Evolutionary conservation across 2,888 invertebrate genomes (phyloP), one percentile per base, ranked within the genome.

Genomic region (Nebria brevicollis): DNA sequence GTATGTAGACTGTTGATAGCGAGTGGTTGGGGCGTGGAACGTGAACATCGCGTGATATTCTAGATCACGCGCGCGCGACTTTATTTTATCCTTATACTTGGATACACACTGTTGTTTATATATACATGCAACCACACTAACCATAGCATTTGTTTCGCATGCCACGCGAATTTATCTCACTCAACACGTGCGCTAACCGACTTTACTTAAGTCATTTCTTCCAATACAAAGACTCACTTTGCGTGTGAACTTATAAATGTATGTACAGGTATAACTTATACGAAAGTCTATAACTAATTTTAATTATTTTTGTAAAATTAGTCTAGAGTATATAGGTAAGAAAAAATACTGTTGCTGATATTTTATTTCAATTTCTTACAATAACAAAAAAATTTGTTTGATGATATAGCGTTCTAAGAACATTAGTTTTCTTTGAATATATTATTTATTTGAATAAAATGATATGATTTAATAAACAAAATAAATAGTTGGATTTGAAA

Each of bases 21-120:
- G 34, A 34, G 5, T 34, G 34, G 34, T 34, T 34, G 34, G 34
- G 34, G 34, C 34, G 25, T 68, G 68, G 10, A 25, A 68, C 25
- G 25, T 68, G 54, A 54, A 54, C 54, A 54, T 54, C 54, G 54
- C 54, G 54, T 54, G 54, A 54, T 54, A 54, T 54, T 54, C 54
- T 54, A 11, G 54, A 54, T 8, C 54, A 20, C 20, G 20, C 20
- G 20, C 20, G 20, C 20, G 54, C 54, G 13, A 54, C 54, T 54
- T 54, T 34, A 34, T 34, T 4, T 34, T 4, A 34, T 34, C 34
- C 34, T 34, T 34, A 34, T 34, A 54, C 2, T 7, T 54, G 7
- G 4, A 13, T 54, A 54, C 7, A 54, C 43, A 43, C 43, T 8
- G 43, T 43, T 43, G 43, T 43, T 43, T 54, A 54, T 54, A 54